phyloP scores from a whole-genome alignment of 2,797 vertebrate genomes.

The Sebastolobus altivelis region DNA sequence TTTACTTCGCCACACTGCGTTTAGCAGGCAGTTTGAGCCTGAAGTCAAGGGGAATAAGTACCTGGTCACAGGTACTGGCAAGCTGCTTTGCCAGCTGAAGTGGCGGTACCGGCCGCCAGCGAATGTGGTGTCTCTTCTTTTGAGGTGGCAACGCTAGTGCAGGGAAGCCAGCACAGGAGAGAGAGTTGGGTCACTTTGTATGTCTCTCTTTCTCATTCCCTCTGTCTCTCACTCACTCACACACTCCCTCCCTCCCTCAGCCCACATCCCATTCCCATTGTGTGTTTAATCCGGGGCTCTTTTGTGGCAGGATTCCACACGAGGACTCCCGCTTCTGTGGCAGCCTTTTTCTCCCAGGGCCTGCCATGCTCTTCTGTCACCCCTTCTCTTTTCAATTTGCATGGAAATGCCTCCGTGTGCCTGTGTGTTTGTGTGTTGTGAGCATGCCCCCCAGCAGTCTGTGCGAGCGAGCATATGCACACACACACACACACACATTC shows the following conservation, averaged over 20 bases:
- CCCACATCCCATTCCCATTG: conserved; percentile 82
- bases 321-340: conserved; percentile 83
- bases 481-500: conserved; percentile 50
- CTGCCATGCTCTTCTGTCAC: conserved; percentile 82
- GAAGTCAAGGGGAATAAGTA: conserved; percentile 51
- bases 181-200: conserved; percentile 65
- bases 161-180: conserved; percentile 44
- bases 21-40: conserved; percentile 30
- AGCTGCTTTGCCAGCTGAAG: conserved; percentile 44
- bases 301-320: conserved; percentile 87
- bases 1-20: conserved; percentile 35
- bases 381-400: conserved; percentile 86
- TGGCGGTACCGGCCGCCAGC: conserved; percentile 31
- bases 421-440: conserved; percentile 70
- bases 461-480: conserved; percentile 58
- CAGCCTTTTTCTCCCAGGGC: conserved; percentile 81
- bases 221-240: conserved; percentile 24
- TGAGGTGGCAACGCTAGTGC: conserved; percentile 44
- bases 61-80: conserved; percentile 61
- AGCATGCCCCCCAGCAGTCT: conserved; percentile 81
- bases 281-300: conserved; percentile 86
- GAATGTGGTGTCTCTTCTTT: conserved; percentile 27
- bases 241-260: conserved; percentile 47
- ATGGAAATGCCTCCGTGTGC: conserved; percentile 82
- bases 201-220: conserved; percentile 35